Evolutionary conservation across 2,888 invertebrate genomes (phyloP).

Genomic region (Eucriotettix oculatus): DNA sequence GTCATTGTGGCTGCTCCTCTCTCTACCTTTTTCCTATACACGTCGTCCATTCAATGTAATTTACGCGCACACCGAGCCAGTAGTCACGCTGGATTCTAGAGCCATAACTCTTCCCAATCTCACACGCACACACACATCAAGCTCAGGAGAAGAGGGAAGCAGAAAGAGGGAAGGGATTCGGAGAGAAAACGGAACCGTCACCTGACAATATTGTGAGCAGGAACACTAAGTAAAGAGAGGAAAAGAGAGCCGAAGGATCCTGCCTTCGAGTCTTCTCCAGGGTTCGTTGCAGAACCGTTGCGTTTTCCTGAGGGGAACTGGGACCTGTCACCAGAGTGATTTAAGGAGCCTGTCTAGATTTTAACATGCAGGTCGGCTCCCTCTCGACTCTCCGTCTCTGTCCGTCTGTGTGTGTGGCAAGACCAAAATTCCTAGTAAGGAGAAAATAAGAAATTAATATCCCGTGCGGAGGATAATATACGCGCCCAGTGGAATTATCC

Average conservation of each 20-base stretch:
- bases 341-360: no score
- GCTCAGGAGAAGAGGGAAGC: constrained; percentile 3
- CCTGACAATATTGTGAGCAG: not conserved
- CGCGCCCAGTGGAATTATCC: no score
- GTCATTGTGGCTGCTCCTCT: constrained; percentile 17
- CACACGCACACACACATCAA: constrained; percentile 9
- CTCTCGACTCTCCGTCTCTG: no score
- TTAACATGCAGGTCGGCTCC: no score
- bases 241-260: not conserved
- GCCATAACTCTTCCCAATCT: constrained; percentile 11
- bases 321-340: not conserved
- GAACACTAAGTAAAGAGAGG: not conserved
- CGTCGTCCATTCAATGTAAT: constrained; percentile 11
- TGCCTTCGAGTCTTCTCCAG: not conserved
- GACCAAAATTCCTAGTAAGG: no score
- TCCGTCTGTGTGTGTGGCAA: no score
- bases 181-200: not conserved
- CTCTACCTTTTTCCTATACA: constrained; percentile 1
- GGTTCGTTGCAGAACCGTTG: not conserved
- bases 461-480: no score
- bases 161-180: not conserved
- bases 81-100: constrained; percentile 10
- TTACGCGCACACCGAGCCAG: constrained; percentile 7
- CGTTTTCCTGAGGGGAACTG: not conserved
- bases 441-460: no score